phyloP scores from a whole-genome alignment of 2,113 vertebrate species.

The Carlito syrichta region DNA sequence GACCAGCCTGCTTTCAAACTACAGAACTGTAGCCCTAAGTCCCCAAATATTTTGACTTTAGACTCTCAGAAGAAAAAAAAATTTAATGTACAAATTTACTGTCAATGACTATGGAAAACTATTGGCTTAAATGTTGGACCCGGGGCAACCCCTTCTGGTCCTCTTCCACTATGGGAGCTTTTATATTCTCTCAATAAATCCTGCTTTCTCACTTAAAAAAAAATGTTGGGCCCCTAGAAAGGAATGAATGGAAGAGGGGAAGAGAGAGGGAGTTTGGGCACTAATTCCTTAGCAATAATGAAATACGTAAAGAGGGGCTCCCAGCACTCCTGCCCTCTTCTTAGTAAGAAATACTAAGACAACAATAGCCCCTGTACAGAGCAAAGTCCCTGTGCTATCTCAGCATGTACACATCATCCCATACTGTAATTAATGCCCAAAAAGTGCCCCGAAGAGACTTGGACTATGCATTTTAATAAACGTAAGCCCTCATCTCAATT shows the following conservation, averaged over 20 bases:
- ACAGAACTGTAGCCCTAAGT: not conserved
- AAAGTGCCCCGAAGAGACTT: not conserved
- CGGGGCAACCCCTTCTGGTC: too few relatives aligned
- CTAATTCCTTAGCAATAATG: not conserved
- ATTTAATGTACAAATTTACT: not conserved
- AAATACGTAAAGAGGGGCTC: not conserved
- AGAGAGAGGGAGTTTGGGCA: not conserved
- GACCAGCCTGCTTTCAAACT: not conserved
- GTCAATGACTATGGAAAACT: not conserved
- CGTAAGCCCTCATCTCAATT: not conserved
- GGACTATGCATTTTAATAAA: not conserved
- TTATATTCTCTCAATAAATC: too few relatives aligned
- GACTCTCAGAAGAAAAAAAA: not conserved
- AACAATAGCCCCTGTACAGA: not conserved
- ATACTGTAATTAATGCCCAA: not conserved
- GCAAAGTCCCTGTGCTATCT: not conserved
- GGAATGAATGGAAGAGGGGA: not conserved
- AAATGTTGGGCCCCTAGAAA: not conserved
- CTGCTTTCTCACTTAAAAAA: too few relatives aligned
- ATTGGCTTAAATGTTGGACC: not conserved
- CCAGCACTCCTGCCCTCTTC: not conserved
- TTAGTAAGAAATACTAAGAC: not conserved
- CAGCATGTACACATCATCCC: not conserved
- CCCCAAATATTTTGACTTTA: not conserved
- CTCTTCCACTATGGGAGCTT: too few relatives aligned